Base-by-base conservation (phyloP, 1,140 invertebrate species). In the Nymphalis io region DNA sequence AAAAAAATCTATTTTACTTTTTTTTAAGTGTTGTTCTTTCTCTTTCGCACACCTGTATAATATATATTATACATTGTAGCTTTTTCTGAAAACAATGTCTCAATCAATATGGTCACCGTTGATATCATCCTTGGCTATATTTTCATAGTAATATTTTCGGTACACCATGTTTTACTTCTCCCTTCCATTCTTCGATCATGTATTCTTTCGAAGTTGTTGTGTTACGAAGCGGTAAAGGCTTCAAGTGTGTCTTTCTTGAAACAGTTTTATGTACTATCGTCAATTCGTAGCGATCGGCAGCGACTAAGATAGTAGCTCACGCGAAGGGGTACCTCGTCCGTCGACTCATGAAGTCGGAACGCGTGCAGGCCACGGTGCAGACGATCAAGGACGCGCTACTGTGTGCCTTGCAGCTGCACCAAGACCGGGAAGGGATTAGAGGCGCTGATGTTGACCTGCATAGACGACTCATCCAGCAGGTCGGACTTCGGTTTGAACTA, bases 251-350 rank as follows among this genome's bases (percentile, higher is more conserved):
- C 27, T 33, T 8, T 1, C 27, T 33, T 8, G 27, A 33, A 33
- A 78, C 83, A 82, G 74, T 84, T 85, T 83, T 82, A 81, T 82
- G 80, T 86, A 80, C 71, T 73, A 61, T 61, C 71, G 60, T 58
- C 51, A 60, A 65, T 53, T 81, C 75, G 40, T 80, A 95, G 94
- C 85, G 92, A 16, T 84, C 83, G 53, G 95, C 95, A n/a, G 95
- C 94, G 39, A 94, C 93, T 40, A 90, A 92, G 58, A 94, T 98
- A 64, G 94, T 94, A 71, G 96, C 97, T 21, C 93, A 93, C 78
- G 94, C 93, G n/a, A 95, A 94, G 81, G 97, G 97, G 2, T 98
- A 94, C 85, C 90, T 98, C 62, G 94, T 95, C 38, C 93, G 97
- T 48, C 93, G 96, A 70, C 90, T 98, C 44, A 94, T 98, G 86